A percentile compares a stretch with the other conserved stretches of the same genome.
Evolutionary conservation across 2,888 invertebrate genomes (phyloP).

Genomic region (Carterocephalus palaemon): DNA sequence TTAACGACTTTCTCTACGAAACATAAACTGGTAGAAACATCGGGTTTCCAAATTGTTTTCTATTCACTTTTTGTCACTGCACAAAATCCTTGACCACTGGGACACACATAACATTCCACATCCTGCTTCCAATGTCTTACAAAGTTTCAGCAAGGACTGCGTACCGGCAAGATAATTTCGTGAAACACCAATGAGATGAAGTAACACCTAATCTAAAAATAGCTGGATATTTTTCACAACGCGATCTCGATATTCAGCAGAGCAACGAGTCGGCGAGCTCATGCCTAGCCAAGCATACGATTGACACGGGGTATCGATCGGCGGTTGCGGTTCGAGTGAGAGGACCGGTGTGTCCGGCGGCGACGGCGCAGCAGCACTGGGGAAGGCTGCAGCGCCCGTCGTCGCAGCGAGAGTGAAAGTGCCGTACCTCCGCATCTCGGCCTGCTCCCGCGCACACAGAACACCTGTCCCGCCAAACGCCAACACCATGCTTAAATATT

Average conservation of each 20-base stretch:
- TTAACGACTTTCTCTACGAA: slow-evolving; percentile 58
- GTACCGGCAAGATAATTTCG: slow-evolving; percentile 26
- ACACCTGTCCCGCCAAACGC: slow-evolving; percentile 54
- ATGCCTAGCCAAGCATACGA: slow-evolving; percentile 56
- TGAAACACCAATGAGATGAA: slow-evolving; percentile 41
- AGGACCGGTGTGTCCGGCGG: slow-evolving; percentile 59
- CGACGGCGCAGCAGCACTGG: slow-evolving; percentile 65
- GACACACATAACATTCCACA: neutral
- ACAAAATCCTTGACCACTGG: neutral
- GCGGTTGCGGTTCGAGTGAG: slow-evolving; percentile 43
- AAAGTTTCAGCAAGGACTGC: slow-evolving; percentile 21
- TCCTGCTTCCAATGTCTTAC: slow-evolving; percentile 8
- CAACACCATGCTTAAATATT: slow-evolving; percentile 29
- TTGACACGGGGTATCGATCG: slow-evolving; percentile 54
- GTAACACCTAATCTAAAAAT: slow-evolving; percentile 51
- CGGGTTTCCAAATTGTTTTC: slow-evolving; percentile 11
- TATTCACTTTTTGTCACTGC: slow-evolving; percentile 1
- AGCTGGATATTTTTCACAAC: slow-evolving; percentile 52
- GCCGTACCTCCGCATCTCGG: slow-evolving; percentile 54
- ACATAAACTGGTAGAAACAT: slow-evolving; percentile 41
- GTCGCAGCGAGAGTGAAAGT: slow-evolving; percentile 73
- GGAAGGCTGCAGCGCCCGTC: slow-evolving; percentile 43
- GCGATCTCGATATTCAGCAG: slow-evolving; percentile 56
- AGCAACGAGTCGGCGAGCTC: slow-evolving; percentile 52
- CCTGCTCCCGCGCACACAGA: slow-evolving; percentile 42